These are phyloP conservation scores for Donacobius atricapilla DNA, from an alignment of 2,113 vertebrate species.

Conservation along the genomic window DNA sequence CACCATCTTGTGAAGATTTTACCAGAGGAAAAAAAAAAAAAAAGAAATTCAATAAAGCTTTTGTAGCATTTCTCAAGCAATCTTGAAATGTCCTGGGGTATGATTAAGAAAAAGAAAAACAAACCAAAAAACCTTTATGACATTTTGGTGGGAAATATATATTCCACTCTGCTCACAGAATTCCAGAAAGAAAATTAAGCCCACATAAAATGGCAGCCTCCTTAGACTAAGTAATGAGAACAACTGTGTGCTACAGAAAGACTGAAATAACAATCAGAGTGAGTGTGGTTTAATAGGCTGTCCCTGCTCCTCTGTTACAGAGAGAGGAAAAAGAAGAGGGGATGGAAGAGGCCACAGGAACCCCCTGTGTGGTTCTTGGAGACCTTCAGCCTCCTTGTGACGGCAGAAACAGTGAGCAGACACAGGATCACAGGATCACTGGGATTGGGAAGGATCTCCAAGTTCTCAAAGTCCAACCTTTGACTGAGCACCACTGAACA, in stretches of 20 bases:
- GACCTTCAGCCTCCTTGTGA: background rate
- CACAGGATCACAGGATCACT: background rate
- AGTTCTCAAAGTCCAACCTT: background rate
- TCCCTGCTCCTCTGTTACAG: background rate
- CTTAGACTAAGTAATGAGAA: conserved; percentile 42
- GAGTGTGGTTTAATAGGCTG: background rate
- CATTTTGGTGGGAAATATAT: conserved; percentile 31
- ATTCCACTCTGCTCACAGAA: conserved; percentile 28
- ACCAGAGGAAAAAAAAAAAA: background rate
- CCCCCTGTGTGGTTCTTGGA: background rate
- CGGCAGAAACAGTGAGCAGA: background rate
- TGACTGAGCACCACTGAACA: background rate
- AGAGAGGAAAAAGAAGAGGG: background rate
- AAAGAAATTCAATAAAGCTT: background rate
- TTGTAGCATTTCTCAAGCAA: conserved; percentile 10
- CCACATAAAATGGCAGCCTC: conserved; percentile 39
- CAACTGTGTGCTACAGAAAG: background rate
- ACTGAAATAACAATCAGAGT: conserved; percentile 20
- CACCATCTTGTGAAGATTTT: conserved; percentile 2
- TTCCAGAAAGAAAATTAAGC: conserved; percentile 51
- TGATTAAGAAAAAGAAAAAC: conserved; percentile 5
- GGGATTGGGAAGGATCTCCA: background rate
- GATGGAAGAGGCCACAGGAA: background rate
- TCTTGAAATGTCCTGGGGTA: background rate
- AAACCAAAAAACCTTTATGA: background rate